These are phyloP conservation scores for Charadrius vociferus DNA, from an alignment of 2,113 vertebrate genomes.

Conservation along the genomic window DNA sequence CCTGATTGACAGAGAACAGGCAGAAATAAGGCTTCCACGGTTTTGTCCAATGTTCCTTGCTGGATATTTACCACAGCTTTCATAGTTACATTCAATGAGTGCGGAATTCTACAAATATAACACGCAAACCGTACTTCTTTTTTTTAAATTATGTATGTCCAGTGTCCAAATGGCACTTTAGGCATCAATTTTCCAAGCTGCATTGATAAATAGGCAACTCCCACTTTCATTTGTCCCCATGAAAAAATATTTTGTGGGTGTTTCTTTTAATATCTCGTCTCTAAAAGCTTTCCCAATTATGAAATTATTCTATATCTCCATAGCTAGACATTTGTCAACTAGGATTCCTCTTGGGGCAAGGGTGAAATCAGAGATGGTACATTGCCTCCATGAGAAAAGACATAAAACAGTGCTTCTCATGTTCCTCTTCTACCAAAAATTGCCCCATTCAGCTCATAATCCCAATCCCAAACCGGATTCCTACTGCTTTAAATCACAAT, in stretches of 20 bases:
- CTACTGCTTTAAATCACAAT: not conserved
- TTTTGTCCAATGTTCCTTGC: not conserved
- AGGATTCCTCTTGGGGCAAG: not conserved
- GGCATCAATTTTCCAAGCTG: not conserved
- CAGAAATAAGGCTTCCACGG: not conserved
- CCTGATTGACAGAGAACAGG: not conserved
- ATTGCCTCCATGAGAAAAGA: not conserved
- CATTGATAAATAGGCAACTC: not conserved
- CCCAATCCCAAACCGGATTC: not conserved
- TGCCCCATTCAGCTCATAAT: not conserved
- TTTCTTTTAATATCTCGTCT: not conserved
- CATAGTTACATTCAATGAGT: not conserved
- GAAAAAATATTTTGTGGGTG: not conserved
- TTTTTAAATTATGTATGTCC: not conserved
- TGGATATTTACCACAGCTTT: not conserved
- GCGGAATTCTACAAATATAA: rapidly evolving
- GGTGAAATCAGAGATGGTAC: not conserved
- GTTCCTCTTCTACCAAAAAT: not conserved
- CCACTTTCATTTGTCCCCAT: not conserved
- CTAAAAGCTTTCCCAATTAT: not conserved
- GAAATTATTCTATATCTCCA: not conserved
- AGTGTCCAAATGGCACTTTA: not conserved
- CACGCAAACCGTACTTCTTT: not conserved
- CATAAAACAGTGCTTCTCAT: not conserved
- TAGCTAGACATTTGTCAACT: not conserved